Base-by-base conservation (phyloP, 2,797 vertebrate species). In the Dendrocincla tyrannina region DNA sequence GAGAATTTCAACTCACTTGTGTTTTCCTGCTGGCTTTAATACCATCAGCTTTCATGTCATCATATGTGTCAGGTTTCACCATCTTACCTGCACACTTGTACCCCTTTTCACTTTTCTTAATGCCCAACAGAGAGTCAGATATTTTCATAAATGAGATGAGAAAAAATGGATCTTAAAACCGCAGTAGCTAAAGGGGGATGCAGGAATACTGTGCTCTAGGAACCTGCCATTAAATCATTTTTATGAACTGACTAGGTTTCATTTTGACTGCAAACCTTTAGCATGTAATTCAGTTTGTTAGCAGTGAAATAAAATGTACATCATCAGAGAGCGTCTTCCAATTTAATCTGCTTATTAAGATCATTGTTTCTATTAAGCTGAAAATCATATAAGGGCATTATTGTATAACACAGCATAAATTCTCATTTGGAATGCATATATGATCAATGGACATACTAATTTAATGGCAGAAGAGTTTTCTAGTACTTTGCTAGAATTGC, bases 261-360 rank as follows among this genome's bases (percentile, higher is more conserved):
- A 79, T 9, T 66, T 86, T 76, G 83, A 85, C 47, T 93, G 53
- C 39, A 90, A 93, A 88, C 30, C 81, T 94, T 93, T 78, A 94
- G 49, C 73, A 72, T 59, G 16, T 66, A 91, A 94, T 94, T 96
- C 83, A 86, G 60, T 59, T 93, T 92, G 77, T 88, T 85, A 95
- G 52, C 1, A 28, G 79, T 0, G 5, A 89, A 89, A 89, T 94
- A 91, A 78, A 93, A 92, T 2, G 7, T 66, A 49, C 37, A 70
- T 93, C 73, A 83, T 58, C 81, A 85, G 81, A 78, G 18, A 89
- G 67, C 50, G 76, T 83, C 82, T 94, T 96, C 67, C 94, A 94
- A 95, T 94, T 97, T 96, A 90, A 96, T 94, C 96, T 95, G 91
- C 81, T 97, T 95, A 96, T 96, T 97, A 96, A 90, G 81, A 85